Percentiles rank a stretch among this genome's conserved stretches.
Conservation (phyloP, 2,797 vertebrate genomes). For the Poecile montanus region DNA sequence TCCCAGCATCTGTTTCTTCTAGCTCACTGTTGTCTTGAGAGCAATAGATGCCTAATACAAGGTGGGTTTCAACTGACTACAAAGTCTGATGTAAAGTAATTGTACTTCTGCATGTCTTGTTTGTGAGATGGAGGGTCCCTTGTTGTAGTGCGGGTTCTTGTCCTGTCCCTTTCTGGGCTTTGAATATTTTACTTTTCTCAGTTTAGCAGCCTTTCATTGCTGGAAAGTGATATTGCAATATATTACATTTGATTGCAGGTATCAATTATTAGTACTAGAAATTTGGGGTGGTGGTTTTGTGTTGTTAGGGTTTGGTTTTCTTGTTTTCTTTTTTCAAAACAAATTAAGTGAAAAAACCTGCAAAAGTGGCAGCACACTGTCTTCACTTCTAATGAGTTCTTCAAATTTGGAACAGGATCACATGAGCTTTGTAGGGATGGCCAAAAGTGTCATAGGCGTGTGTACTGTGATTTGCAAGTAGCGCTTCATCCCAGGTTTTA, state of each 20-base stretch:
- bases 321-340: not conserved
- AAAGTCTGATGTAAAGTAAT: not conserved
- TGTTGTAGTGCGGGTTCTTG: not conserved
- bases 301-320: not conserved
- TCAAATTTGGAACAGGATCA: not conserved
- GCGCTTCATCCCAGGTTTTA: not conserved
- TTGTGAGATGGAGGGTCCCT: not conserved
- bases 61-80: not conserved
- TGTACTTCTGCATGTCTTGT: not conserved
- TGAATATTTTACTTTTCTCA: not conserved
- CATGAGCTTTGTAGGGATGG: not conserved
- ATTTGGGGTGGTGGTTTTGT: not conserved
- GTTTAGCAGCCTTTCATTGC: not conserved
- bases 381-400: not conserved
- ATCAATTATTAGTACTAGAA: not conserved
- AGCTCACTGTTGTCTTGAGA: not conserved
- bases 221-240: not conserved
- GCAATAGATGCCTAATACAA: not conserved
- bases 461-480: not conserved
- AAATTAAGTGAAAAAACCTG: not conserved
- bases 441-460: not conserved
- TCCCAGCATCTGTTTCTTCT: not conserved
- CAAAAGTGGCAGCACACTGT: not conserved
- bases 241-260: not conserved
- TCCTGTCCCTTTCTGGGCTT: not conserved